Conservation (phyloP, 1,140 invertebrate species). For the Drosophila tropicalis region DNA sequence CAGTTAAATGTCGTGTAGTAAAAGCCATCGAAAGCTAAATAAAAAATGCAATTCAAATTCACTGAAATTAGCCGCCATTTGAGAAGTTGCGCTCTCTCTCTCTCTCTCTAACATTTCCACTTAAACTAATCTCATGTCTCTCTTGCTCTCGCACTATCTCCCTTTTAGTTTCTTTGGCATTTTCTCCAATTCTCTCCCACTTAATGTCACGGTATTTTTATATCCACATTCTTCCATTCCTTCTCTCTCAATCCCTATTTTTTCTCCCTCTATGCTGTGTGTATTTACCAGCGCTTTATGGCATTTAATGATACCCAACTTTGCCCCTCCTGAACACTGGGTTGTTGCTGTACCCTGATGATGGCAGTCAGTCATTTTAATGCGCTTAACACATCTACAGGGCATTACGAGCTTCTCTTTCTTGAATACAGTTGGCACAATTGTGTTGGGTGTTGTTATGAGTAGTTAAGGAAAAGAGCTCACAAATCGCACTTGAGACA, state of each 20-base stretch:
- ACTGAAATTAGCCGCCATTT: conserved; percentile 1
- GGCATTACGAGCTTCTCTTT: conserved; percentile 40
- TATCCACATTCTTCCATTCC: background rate
- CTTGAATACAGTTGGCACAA: conserved; percentile 13
- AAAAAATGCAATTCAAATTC: background rate
- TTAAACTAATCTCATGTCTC: conserved; percentile 4
- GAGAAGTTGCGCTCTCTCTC: background rate
- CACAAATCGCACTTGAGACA: conserved; percentile 14
- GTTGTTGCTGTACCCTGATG: conserved; percentile 44
- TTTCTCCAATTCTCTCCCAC: background rate
- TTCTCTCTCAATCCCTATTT: background rate
- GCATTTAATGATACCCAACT: conserved; percentile 14
- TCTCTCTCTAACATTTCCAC: background rate
- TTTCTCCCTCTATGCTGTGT: background rate
- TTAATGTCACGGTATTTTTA: background rate
- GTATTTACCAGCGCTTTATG: conserved; percentile 11
- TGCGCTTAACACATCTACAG: conserved; percentile 55
- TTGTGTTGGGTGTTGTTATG: conserved; percentile 31
- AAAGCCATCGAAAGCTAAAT: conserved; percentile 3
- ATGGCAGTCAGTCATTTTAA: conserved; percentile 52
- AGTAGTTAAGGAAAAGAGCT: conserved; percentile 15
- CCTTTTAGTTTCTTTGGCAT: background rate
- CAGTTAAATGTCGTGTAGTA: background rate
- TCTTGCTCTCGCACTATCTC: background rate
- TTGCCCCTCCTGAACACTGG: background rate